Conservation (phyloP, 2,113 vertebrate species). For the Dermatemys mawii region DNA sequence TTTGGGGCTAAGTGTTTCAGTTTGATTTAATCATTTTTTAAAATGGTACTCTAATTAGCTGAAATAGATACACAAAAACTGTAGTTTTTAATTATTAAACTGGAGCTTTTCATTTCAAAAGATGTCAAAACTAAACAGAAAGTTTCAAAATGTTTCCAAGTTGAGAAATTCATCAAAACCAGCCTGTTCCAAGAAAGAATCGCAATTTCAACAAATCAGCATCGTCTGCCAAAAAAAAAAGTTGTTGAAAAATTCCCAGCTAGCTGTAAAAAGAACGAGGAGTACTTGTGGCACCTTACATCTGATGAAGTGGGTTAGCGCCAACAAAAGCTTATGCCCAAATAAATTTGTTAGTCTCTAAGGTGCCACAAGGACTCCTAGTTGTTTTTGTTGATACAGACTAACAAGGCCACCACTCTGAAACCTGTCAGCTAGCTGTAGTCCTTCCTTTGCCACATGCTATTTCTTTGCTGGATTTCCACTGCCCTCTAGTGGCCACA, state of each 20-base stretch:
- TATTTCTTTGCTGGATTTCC: not conserved
- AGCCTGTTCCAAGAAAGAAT: too few relatives aligned
- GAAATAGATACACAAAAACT: not conserved
- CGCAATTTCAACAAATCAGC: not conserved
- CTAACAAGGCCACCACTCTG: too few relatives aligned
- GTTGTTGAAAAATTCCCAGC: not conserved
- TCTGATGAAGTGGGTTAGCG: too few relatives aligned
- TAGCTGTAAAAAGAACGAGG: too few relatives aligned
- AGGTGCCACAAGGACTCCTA: too few relatives aligned
- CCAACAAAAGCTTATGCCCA: too few relatives aligned
- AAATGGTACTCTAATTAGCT: too few relatives aligned
- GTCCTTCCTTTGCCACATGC: not conserved
- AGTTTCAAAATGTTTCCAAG: not conserved
- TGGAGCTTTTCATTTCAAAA: not conserved
- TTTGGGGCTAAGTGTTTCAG: not conserved
- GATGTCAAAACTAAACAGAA: not conserved
- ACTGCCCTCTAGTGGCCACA: not conserved
- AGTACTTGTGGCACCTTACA: too few relatives aligned
- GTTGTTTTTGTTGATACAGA: too few relatives aligned
- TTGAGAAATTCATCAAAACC: not conserved
- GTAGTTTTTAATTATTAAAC: not conserved
- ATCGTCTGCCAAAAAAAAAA: not conserved
- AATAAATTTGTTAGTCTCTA: too few relatives aligned
- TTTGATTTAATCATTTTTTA: not conserved
- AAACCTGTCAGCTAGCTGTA: too few relatives aligned